These are phyloP conservation scores for Mastomys coucha DNA, from an alignment of 2,113 vertebrate species.

Conservation along the genomic window DNA sequence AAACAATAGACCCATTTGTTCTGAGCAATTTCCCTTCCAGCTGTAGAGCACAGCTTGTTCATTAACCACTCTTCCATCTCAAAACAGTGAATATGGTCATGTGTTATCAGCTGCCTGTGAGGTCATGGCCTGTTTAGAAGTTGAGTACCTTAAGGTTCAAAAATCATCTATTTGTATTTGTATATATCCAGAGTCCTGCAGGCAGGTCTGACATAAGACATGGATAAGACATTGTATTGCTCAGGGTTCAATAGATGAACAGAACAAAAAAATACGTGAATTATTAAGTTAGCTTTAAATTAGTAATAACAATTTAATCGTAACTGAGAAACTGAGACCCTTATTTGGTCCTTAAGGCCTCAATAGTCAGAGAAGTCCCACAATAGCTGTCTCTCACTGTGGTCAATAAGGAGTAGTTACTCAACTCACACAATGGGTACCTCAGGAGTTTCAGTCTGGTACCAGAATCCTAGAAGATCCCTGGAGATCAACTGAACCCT, in stretches of 20 bases:
- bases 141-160: neutral
- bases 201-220: neutral
- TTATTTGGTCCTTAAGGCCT: too few species aligned
- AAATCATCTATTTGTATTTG: neutral
- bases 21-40: neutral
- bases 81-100: accelerated
- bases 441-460: too few species aligned
- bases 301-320: neutral
- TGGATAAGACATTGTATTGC: neutral
- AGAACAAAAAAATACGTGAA: neutral
- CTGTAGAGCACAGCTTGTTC: neutral
- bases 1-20: neutral
- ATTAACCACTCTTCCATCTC: too few species aligned
- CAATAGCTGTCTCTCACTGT: too few species aligned
- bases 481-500: too few species aligned
- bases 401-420: too few species aligned
- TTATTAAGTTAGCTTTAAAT: neutral
- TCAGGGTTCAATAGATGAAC: neutral
- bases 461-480: too few species aligned
- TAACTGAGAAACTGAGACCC: too few species aligned
- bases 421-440: too few species aligned
- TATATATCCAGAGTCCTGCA: neutral
- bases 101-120: neutral
- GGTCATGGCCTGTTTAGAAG: neutral
- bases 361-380: too few species aligned